phyloP scores from a whole-genome alignment of 2,113 vertebrate species.

The Syrrhaptes paradoxus region DNA sequence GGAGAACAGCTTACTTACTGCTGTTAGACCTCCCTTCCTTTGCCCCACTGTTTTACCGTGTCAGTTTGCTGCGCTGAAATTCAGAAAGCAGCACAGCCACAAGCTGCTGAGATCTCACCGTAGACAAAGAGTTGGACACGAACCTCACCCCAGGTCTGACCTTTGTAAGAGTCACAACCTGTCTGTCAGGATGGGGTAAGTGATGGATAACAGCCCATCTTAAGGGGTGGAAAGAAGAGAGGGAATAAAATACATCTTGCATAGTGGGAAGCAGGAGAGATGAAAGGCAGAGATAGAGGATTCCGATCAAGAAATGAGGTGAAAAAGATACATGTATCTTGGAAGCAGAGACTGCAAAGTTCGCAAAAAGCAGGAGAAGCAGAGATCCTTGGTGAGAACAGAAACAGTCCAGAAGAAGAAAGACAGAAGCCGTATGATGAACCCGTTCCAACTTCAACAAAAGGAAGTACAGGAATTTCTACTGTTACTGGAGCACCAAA shows the following conservation, averaged over 20 bases:
- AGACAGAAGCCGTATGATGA: not conserved
- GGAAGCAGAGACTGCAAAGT: not conserved
- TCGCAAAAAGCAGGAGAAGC: not conserved
- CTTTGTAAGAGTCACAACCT: conserved; percentile 3
- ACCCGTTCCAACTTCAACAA: not conserved
- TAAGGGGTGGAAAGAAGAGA: not conserved
- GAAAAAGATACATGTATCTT: not conserved
- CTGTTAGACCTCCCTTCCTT: not conserved
- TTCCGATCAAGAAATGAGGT: not conserved
- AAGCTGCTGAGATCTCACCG: not conserved
- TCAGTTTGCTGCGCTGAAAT: not conserved
- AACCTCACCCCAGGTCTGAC: conserved; percentile 1
- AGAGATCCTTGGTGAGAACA: not conserved
- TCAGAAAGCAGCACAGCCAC: not conserved
- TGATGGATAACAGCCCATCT: conserved; percentile 36
- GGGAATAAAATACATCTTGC: not conserved
- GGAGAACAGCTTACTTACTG: not conserved
- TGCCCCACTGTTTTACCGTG: not conserved
- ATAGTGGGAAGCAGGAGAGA: not conserved
- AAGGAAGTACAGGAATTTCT: not conserved
- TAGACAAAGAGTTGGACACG: not conserved
- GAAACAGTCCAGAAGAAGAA: not conserved
- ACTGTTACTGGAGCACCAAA: not conserved
- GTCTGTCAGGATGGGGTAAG: not conserved
- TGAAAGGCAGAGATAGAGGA: conserved; percentile 30